Conservation (phyloP, 2,113 vertebrate species). For the Aythya baeri region DNA sequence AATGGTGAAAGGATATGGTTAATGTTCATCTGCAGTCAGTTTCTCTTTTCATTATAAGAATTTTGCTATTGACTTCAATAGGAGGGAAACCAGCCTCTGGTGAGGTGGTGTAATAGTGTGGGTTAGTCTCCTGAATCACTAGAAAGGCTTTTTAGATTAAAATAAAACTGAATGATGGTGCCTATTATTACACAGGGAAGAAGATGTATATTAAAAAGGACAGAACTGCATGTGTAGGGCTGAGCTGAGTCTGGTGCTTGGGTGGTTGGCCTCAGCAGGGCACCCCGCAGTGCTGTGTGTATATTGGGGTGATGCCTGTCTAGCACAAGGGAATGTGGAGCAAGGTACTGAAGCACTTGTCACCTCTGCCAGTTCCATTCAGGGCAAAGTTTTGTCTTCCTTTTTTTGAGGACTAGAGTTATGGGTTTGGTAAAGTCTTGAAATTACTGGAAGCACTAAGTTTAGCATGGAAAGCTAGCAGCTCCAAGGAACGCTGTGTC, state of each 20-base stretch:
- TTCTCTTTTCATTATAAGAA: background rate
- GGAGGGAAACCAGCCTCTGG: background rate
- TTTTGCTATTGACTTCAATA: background rate
- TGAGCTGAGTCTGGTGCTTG: background rate
- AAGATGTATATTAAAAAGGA: background rate
- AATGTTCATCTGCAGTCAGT: conserved; percentile 23
- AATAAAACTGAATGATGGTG: background rate
- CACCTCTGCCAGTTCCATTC: accelerated
- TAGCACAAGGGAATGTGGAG: background rate
- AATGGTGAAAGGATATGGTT: conserved; percentile 57
- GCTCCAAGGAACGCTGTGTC: accelerated
- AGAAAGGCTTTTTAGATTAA: background rate
- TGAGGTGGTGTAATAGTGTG: background rate
- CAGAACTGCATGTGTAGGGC: background rate
- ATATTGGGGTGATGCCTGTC: background rate
- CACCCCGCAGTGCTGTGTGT: background rate
- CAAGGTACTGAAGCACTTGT: background rate
- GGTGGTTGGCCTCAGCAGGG: background rate
- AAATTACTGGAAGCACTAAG: background rate
- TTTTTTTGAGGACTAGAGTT: background rate
- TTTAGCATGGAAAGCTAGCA: background rate
- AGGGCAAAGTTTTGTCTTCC: accelerated
- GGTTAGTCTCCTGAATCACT: background rate
- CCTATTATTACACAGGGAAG: background rate
- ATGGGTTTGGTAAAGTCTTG: background rate